Evolutionary conservation across 2,113 vertebrate genomes (phyloP).

Genomic region (Cisticola juncidis): DNA sequence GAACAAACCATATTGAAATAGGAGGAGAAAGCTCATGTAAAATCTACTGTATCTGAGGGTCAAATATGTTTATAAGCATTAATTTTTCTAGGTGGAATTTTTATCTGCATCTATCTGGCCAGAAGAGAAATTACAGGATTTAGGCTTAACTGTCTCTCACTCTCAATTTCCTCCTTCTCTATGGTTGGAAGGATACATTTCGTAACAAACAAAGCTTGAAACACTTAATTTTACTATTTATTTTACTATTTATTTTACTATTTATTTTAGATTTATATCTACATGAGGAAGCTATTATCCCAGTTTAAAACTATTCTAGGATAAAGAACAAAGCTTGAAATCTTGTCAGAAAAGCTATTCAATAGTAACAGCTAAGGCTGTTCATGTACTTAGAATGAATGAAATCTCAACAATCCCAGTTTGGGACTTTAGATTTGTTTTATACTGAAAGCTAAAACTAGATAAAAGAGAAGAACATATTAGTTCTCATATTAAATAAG

Average conservation of each 20-base stretch:
- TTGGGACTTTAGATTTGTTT: background rate
- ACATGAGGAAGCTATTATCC: conserved; percentile 30
- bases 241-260: conserved; percentile 2
- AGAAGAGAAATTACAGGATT: background rate
- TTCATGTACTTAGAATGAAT: background rate
- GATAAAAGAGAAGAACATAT: background rate
- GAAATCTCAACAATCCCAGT: background rate
- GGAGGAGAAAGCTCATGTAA: background rate
- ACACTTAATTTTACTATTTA: conserved; percentile 13
- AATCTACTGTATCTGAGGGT: background rate
- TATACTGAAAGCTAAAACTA: background rate
- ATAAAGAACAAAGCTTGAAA: background rate
- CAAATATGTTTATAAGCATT: background rate
- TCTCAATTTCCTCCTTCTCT: background rate
- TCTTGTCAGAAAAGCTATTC: background rate
- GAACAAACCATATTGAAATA: background rate
- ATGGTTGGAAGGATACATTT: background rate
- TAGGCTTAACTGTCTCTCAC: background rate
- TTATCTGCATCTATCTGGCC: background rate
- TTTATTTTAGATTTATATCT: conserved; percentile 22
- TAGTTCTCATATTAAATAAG: background rate
- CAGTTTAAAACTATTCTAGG: background rate
- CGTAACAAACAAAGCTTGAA: conserved; percentile 10
- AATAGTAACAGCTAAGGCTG: background rate
- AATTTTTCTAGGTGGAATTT: background rate